These are phyloP conservation scores for Pelusios castaneus DNA, from an alignment of 2,113 vertebrate genomes.

Conservation along the genomic window DNA sequence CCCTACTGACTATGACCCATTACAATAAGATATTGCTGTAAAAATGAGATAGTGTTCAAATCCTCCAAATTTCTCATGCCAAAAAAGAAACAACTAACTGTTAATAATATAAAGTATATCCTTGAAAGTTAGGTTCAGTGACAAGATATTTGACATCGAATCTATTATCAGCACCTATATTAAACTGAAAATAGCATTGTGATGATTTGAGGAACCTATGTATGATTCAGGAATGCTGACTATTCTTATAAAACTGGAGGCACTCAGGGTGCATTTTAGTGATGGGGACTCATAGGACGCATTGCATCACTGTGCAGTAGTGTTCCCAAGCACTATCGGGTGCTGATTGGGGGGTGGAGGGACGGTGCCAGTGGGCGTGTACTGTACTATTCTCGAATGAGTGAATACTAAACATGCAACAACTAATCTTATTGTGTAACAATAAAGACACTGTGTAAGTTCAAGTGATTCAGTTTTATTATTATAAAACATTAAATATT, in stretches of 20 bases:
- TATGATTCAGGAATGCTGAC: not conserved
- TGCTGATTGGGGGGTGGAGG: no score
- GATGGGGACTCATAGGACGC: no score
- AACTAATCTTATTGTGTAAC: no score
- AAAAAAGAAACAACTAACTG: not conserved
- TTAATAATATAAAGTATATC: not conserved
- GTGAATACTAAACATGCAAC: no score
- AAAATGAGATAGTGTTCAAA: not conserved
- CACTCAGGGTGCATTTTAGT: no score
- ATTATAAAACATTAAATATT: no score
- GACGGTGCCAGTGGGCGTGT: no score
- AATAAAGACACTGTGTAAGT: no score
- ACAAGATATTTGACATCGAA: not conserved
- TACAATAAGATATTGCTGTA: not conserved
- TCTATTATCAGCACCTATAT: slow-evolving; percentile 10
- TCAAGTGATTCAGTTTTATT: no score
- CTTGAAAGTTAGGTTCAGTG: not conserved
- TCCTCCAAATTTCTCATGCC: not conserved
- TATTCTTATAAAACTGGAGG: not conserved
- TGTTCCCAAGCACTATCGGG: no score
- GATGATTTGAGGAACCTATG: not conserved
- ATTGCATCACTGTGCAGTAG: no score
- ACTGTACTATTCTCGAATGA: no score
- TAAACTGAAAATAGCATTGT: slow-evolving; percentile 19
- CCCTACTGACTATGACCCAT: not conserved